Evolutionary conservation across 2,888 invertebrate species (phyloP).

Genomic region (Bruchidius siliquastri): DNA sequence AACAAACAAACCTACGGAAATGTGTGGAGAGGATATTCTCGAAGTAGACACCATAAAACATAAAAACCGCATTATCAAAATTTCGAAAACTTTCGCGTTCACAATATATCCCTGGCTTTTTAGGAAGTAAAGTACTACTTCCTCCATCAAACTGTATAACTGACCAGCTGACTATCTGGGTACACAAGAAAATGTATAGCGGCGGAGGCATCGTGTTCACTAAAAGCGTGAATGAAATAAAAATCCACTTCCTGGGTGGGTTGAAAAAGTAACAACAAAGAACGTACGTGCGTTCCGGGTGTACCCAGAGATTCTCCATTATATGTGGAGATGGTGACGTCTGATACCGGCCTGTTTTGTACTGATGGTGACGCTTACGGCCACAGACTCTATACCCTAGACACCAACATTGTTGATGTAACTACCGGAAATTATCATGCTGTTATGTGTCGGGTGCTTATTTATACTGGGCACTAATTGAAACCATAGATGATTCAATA

Average conservation of each 20-base stretch:
- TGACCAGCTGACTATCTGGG: not conserved
- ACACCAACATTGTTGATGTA: not conserved
- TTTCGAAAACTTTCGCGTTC: too few relatives aligned
- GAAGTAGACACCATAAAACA: too few relatives aligned
- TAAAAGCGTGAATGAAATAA: slow-evolving; percentile 37
- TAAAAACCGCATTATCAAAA: too few relatives aligned
- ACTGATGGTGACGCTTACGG: slow-evolving; percentile 19
- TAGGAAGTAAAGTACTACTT: not conserved
- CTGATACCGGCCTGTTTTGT: slow-evolving; percentile 33
- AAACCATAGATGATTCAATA: too few relatives aligned
- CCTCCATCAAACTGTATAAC: slow-evolving; percentile 13
- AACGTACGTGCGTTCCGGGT: slow-evolving; percentile 44
- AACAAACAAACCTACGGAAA: too few relatives aligned
- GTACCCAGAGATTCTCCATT: slow-evolving; percentile 42
- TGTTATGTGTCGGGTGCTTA: too few relatives aligned
- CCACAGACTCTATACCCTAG: not conserved
- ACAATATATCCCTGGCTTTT: too few relatives aligned
- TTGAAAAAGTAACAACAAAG: slow-evolving; percentile 38
- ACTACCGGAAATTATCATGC: too few relatives aligned
- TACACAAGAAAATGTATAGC: not conserved
- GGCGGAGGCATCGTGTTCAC: slow-evolving; percentile 18
- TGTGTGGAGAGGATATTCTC: too few relatives aligned
- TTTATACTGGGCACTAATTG: too few relatives aligned
- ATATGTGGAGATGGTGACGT: slow-evolving; percentile 36
- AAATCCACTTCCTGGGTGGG: slow-evolving; percentile 46